A percentile compares a stretch with the other conserved stretches of the same genome.
phyloP scores from a whole-genome alignment of 2,113 vertebrate genomes.

The Phaethon lepturus region DNA sequence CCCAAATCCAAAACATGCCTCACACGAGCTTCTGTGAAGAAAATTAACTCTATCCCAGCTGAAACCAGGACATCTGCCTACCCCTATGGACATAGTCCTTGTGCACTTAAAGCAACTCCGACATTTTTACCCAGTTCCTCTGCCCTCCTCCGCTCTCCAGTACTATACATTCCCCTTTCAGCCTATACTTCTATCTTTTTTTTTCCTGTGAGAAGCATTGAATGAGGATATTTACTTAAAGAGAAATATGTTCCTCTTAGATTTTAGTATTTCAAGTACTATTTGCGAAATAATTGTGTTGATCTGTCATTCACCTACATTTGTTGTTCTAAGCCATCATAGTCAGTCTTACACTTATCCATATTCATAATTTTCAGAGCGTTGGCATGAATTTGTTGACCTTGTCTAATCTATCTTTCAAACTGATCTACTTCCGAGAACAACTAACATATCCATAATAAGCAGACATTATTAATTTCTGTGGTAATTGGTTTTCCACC shows the following conservation, averaged over 20 bases:
- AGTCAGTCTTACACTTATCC: neutral
- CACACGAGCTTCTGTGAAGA: too few relatives aligned
- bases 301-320: neutral
- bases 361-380: conserved; percentile 13
- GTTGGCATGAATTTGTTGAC: conserved; percentile 18
- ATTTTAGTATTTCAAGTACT: neutral
- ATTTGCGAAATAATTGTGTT: neutral
- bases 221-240: neutral
- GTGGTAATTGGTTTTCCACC: conserved; percentile 12
- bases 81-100: neutral
- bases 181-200: neutral
- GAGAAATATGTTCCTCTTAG: neutral
- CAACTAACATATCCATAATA: neutral
- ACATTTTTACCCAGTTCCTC: neutral
- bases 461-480: neutral
- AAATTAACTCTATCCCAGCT: too few relatives aligned
- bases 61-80: neutral
- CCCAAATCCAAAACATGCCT: too few relatives aligned
- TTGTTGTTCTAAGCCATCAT: neutral
- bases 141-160: neutral
- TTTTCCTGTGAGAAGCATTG: neutral
- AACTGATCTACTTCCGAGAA: conserved; percentile 19
- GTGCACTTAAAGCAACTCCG: neutral
- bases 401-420: conserved; percentile 39
- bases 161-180: fast-evolving